phyloP scores from a whole-genome alignment of 2,888 invertebrate species.

The Horisme vitalbata region DNA sequence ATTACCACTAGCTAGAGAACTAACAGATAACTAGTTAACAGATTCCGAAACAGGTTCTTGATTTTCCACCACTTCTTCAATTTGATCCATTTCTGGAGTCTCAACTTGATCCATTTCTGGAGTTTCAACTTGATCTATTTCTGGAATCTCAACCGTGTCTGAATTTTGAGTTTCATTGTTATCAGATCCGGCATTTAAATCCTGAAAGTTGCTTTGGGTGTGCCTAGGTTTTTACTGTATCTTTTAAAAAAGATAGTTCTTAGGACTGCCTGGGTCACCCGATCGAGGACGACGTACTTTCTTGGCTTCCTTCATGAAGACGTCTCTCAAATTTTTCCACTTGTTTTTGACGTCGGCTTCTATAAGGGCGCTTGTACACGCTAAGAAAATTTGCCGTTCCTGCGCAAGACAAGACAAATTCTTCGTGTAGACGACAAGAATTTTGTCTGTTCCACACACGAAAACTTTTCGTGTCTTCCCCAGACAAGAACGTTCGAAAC shows the following conservation, averaged over 20 bases:
- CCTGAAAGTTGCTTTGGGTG: slow-evolving; percentile 20
- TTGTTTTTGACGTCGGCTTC: too few relatives aligned
- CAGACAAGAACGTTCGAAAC: too few relatives aligned
- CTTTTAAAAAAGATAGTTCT: slow-evolving; percentile 22
- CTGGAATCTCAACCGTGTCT: slow-evolving; percentile 14
- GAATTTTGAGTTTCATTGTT: slow-evolving; percentile 24
- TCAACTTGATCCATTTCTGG: too few relatives aligned
- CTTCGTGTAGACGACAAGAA: too few relatives aligned
- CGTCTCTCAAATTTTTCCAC: too few relatives aligned
- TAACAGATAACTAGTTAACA: slow-evolving; percentile 12
- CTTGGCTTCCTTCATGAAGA: slow-evolving; percentile 28
- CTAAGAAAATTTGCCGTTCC: too few relatives aligned
- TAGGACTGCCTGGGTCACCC: slow-evolving; percentile 32
- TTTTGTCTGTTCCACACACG: too few relatives aligned
- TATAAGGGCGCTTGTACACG: too few relatives aligned
- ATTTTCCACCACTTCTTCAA: slow-evolving; percentile 21
- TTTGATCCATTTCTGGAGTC: slow-evolving; percentile 20
- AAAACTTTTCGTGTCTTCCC: too few relatives aligned
- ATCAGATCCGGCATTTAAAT: slow-evolving; percentile 20
- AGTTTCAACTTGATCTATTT: slow-evolving; percentile 21
- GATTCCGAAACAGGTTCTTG: slow-evolving; percentile 24
- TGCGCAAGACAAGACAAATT: too few relatives aligned
- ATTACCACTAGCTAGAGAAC: slow-evolving; percentile 10
- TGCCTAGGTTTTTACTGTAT: slow-evolving; percentile 23
- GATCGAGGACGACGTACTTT: slow-evolving; percentile 30